A percentile compares a stretch with the other conserved stretches of the same genome.
Evolutionary conservation across 2,113 vertebrate genomes (phyloP).

Genomic region (Cygnus buccinator): DNA sequence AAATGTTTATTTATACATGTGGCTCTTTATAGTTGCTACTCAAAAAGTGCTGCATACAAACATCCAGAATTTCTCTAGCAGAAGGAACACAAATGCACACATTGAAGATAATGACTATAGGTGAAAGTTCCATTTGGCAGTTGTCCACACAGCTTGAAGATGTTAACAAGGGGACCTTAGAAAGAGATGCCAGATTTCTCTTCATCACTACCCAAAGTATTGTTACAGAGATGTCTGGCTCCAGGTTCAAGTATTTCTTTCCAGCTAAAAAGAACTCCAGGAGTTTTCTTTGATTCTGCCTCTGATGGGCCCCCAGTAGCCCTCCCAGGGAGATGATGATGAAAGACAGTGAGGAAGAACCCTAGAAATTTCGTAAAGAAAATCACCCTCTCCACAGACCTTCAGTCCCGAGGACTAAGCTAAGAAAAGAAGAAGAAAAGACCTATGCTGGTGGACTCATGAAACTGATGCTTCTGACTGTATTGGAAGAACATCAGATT

Average conservation of each 20-base stretch:
- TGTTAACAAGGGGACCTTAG: constrained; percentile 32
- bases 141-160: constrained; percentile 68
- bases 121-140: constrained; percentile 64
- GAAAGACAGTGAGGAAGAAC: constrained; percentile 56
- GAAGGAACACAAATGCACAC: constrained; percentile 14
- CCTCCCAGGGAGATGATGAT: constrained; percentile 55
- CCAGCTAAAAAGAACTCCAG: constrained; percentile 60
- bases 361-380: constrained; percentile 32
- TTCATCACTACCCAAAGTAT: constrained; percentile 14
- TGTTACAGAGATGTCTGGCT: constrained; percentile 53
- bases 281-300: constrained; percentile 64
- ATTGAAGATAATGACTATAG: constrained; percentile 44
- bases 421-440: constrained; percentile 35
- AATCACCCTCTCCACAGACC: not conserved
- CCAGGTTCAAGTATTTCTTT: constrained; percentile 65
- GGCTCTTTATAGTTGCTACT: constrained; percentile 32
- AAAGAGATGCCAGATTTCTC: constrained; percentile 55
- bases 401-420: constrained; percentile 11
- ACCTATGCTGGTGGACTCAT: not conserved
- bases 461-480: constrained; percentile 18
- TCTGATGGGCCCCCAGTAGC: constrained; percentile 48
- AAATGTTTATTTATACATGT: constrained; percentile 68
- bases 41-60: constrained; percentile 15
- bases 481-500: not conserved
- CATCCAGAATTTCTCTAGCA: constrained; percentile 34